A percentile compares a stretch with the other conserved stretches of the same genome.
Conservation (phyloP, 2,113 vertebrate genomes). For the Malurus alboscapulatus region DNA sequence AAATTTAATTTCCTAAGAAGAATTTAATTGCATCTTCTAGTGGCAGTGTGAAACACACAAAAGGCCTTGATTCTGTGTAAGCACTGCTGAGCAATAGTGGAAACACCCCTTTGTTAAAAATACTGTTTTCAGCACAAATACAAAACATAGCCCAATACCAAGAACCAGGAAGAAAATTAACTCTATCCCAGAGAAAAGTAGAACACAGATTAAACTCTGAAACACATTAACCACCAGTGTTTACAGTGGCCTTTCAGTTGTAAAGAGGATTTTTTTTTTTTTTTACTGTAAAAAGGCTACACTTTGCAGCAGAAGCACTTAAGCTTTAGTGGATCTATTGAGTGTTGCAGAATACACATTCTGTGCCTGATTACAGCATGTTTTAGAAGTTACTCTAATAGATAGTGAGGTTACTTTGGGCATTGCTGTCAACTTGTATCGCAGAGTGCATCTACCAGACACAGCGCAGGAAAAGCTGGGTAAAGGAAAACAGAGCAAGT, state of each 20-base stretch:
- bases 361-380: not conserved
- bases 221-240: not conserved
- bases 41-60: not conserved
- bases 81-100: not conserved
- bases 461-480: not conserved
- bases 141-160: not conserved
- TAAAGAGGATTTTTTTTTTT: not conserved
- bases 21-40: not conserved
- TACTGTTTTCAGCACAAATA: not conserved
- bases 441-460: not conserved
- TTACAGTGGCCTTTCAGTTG: not conserved
- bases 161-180: not conserved
- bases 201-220: not conserved
- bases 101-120: not conserved
- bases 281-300: not conserved
- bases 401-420: not conserved
- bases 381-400: constrained; percentile 29
- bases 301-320: constrained; percentile 26
- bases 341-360: not conserved
- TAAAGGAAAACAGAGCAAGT: not conserved
- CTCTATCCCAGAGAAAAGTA: not conserved
- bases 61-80: not conserved
- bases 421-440: constrained; percentile 2
- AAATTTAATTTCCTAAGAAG: not conserved
- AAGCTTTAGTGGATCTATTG: not conserved